phyloP scores from a whole-genome alignment of 1,140 invertebrate genomes.

The Drosophila lowei region DNA sequence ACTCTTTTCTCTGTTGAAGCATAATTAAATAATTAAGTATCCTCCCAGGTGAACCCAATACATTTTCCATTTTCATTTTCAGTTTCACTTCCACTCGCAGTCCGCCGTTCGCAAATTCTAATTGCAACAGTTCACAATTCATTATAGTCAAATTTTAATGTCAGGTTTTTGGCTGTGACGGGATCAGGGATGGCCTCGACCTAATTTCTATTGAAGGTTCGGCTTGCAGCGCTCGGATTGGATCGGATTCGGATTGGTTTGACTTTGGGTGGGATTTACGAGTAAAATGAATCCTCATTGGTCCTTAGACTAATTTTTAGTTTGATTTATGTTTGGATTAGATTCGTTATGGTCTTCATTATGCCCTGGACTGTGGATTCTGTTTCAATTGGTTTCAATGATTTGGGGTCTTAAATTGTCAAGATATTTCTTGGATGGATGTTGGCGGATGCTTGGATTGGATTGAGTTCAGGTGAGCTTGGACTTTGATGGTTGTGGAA shows the following conservation, averaged over 20 bases:
- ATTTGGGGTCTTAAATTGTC: no score
- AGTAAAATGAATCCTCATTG: no score
- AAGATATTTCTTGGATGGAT: neutral
- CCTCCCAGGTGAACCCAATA: slow-evolving; percentile 26
- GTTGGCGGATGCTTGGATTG: neutral
- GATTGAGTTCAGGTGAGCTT: neutral
- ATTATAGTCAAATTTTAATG: slow-evolving; percentile 21
- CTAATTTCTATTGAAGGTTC: no score
- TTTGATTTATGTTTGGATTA: neutral
- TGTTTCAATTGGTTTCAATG: no score
- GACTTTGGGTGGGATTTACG: no score
- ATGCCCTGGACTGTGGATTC: neutral
- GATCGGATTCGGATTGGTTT: no score
- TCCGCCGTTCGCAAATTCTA: slow-evolving; percentile 2
- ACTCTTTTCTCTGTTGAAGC: no score
- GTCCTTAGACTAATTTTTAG: no score
- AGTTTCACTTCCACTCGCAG: no score
- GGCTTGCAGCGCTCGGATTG: no score
- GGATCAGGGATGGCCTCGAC: no score
- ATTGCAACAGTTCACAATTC: slow-evolving; percentile 5
- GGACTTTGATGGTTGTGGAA: neutral
- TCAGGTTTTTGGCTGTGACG: neutral
- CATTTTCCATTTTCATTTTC: slow-evolving; percentile 16
- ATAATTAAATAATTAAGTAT: slow-evolving; percentile 41
- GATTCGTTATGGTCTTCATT: no score